Conservation (phyloP, 1,140 invertebrate species). For the Drosophila parvula region DNA sequence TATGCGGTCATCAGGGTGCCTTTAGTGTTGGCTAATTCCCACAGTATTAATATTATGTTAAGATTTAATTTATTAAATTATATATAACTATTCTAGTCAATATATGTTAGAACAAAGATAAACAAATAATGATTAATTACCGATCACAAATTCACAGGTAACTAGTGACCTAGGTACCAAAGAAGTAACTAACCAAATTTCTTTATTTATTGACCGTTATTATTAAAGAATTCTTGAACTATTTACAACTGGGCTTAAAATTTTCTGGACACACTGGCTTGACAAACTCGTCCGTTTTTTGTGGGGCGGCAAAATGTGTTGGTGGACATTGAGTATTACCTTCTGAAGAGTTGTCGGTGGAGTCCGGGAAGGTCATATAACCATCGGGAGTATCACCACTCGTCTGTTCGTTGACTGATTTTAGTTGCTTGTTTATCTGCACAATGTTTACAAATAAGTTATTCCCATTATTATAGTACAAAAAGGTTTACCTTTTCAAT, state of each 20-base stretch:
- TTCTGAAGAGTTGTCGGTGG: background rate
- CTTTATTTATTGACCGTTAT: background rate
- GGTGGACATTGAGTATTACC: background rate
- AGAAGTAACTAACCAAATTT: background rate
- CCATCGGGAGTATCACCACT: background rate
- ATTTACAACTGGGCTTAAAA: constrained; percentile 48
- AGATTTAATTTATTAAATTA: background rate
- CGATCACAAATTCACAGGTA: background rate
- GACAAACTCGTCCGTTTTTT: background rate
- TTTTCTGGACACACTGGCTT: constrained; percentile 42
- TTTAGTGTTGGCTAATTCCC: constrained; percentile 1
- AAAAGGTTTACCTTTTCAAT: background rate
- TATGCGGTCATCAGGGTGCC: no score
- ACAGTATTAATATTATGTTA: background rate
- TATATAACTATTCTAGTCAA: background rate
- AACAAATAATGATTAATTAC: background rate
- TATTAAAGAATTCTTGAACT: background rate
- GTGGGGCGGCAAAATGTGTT: background rate
- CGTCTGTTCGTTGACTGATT: background rate
- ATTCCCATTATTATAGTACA: no score
- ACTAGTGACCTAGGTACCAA: background rate
- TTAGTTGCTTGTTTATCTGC: constrained; percentile 4
- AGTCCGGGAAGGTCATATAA: constrained; percentile 21
- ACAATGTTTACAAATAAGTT: background rate
- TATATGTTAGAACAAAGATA: background rate